Percentiles rank a stretch among this genome's conserved stretches.
These are phyloP conservation scores for Phrynocephalus forsythii DNA, from an alignment of 2,797 vertebrate genomes.

Conservation along the genomic window DNA sequence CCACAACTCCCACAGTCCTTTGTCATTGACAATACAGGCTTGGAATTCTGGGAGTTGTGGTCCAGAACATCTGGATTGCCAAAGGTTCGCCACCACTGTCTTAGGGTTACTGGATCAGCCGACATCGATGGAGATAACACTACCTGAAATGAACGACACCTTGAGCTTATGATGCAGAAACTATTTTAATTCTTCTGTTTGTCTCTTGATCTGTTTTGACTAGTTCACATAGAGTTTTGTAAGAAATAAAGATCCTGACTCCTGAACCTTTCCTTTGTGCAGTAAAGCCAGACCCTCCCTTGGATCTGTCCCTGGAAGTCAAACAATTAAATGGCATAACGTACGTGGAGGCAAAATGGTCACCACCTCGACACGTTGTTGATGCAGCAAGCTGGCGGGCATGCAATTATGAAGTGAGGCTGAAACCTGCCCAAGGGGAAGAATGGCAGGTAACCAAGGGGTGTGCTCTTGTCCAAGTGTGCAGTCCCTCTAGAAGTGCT, in stretches of 20 bases:
- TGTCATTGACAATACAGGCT: no score
- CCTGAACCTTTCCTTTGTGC: constrained; percentile 53
- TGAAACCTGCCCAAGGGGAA: constrained; percentile 78
- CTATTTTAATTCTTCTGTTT: background rate
- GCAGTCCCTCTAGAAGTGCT: background rate
- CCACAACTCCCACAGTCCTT: no score
- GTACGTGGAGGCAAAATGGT: constrained; percentile 84
- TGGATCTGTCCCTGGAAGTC: constrained; percentile 77
- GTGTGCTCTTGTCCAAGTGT: background rate
- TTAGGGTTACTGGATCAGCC: no score
- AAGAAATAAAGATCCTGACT: constrained; percentile 31
- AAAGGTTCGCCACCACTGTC: no score
- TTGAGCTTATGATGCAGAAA: background rate
- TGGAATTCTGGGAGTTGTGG: no score
- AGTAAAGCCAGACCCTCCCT: constrained; percentile 87
- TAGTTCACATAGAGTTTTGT: background rate
- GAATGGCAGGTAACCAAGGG: constrained; percentile 84
- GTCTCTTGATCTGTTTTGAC: constrained; percentile 30
- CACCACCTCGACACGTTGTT: constrained; percentile 80
- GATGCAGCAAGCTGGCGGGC: constrained; percentile 83
- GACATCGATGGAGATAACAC: background rate
- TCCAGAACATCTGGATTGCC: no score
- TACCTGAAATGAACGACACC: background rate
- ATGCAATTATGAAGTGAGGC: constrained; percentile 85
- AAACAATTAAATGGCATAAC: constrained; percentile 66